A percentile compares a stretch with the other conserved stretches of the same genome.
These are phyloP conservation scores for Sepioteuthis lessoniana DNA, from an alignment of 2,888 invertebrate genomes.

Conservation along the genomic window DNA sequence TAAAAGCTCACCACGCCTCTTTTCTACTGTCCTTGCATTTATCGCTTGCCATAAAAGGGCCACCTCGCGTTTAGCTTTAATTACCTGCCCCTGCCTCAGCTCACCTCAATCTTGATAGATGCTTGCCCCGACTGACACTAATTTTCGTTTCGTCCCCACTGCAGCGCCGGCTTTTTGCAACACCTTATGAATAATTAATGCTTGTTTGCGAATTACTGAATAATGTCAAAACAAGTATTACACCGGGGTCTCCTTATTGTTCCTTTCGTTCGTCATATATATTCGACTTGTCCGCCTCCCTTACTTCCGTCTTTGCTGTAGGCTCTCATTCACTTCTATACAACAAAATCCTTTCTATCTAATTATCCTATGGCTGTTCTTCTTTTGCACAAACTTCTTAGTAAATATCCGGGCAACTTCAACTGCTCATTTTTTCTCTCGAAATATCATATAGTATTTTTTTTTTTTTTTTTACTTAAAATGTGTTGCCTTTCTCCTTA, in stretches of 20 bases:
- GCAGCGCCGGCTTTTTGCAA: background rate
- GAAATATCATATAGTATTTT: background rate
- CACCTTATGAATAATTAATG: constrained; percentile 33
- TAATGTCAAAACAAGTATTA: constrained; percentile 9
- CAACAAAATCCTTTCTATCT: background rate
- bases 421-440: background rate
- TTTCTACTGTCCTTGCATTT: too few relatives aligned
- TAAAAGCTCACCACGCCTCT: too few relatives aligned
- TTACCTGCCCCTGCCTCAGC: constrained; percentile 1
- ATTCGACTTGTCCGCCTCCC: background rate
- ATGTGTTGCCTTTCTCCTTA: too few relatives aligned
- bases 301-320: background rate
- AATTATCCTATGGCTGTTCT: background rate
- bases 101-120: background rate
- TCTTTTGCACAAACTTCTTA: background rate
- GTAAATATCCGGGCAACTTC: background rate
- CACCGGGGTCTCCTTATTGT: constrained; percentile 33
- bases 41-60: background rate
- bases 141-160: background rate
- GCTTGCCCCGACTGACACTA: background rate
- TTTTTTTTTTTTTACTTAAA: too few relatives aligned
- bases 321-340: background rate
- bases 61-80: background rate
- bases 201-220: constrained; percentile 33
- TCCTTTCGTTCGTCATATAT: background rate